A percentile compares a stretch with the other conserved stretches of the same genome.
Evolutionary conservation across 2,113 vertebrate genomes (phyloP).

Genomic region (Rhodinocichla rosea): DNA sequence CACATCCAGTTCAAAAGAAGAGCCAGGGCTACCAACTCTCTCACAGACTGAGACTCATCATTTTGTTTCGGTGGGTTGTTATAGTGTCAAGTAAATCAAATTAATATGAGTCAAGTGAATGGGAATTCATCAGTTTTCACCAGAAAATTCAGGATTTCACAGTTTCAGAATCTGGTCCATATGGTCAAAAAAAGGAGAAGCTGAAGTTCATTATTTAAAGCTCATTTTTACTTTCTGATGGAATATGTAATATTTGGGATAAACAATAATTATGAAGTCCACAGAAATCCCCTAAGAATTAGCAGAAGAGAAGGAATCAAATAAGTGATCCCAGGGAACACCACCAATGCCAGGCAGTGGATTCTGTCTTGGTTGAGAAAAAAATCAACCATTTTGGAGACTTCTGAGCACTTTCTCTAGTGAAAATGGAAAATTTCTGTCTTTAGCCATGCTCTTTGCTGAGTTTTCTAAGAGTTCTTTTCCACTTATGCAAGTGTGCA

Average conservation of each 20-base stretch:
- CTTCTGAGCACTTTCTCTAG: background rate
- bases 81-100: background rate
- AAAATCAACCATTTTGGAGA: background rate
- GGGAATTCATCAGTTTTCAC: background rate
- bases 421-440: background rate
- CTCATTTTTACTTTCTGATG: background rate
- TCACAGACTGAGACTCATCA: background rate
- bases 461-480: background rate
- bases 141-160: background rate
- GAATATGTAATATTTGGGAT: background rate
- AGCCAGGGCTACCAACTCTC: background rate
- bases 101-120: background rate
- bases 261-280: background rate
- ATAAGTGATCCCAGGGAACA: background rate
- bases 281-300: background rate
- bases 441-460: background rate
- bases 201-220: background rate
- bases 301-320: background rate
- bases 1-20: background rate
- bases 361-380: background rate
- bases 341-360: background rate
- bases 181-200: background rate
- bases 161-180: background rate
- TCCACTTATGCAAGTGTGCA: background rate
- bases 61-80: background rate